Evolutionary conservation across 2,888 invertebrate genomes (phyloP).

Genomic region (Shargacucullia verbasci): DNA sequence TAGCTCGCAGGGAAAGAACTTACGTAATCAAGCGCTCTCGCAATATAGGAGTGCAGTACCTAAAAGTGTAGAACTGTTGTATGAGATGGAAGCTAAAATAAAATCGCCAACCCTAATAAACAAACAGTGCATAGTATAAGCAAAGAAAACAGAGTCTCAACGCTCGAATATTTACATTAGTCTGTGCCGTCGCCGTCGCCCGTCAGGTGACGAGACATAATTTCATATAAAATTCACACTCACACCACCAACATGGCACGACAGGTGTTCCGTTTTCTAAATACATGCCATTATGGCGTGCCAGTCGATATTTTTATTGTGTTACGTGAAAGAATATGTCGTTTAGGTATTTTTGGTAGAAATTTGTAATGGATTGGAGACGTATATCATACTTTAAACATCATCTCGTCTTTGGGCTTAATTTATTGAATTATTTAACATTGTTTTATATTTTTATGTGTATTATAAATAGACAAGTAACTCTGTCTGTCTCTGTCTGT

Average conservation of each 20-base stretch:
- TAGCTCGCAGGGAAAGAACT: too few species aligned
- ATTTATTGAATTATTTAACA: too few species aligned
- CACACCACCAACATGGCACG: constrained; percentile 23
- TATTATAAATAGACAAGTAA: too few species aligned
- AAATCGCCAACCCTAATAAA: too few species aligned
- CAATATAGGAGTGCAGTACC: too few species aligned
- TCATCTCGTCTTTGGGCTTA: too few species aligned
- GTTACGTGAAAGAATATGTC: constrained; percentile 27
- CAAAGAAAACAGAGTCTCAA: constrained; percentile 4
- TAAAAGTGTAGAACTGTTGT: too few species aligned
- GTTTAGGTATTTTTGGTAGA: constrained; percentile 7
- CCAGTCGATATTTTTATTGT: constrained; percentile 33
- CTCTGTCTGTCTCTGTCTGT: too few species aligned
- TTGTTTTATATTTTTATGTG: too few species aligned
- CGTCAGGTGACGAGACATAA: constrained; percentile 30
- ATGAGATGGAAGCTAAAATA: too few species aligned
- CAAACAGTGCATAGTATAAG: too few species aligned
- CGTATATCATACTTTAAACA: background rate
- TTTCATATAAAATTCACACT: constrained; percentile 53
- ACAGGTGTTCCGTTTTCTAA: constrained; percentile 40
- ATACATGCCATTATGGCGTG: constrained; percentile 4
- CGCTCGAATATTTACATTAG: constrained; percentile 23
- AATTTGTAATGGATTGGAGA: background rate
- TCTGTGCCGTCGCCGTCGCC: background rate
- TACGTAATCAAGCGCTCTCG: too few species aligned